Evolutionary conservation across 2,113 vertebrate genomes (phyloP).

Genomic region (Strigops habroptila): DNA sequence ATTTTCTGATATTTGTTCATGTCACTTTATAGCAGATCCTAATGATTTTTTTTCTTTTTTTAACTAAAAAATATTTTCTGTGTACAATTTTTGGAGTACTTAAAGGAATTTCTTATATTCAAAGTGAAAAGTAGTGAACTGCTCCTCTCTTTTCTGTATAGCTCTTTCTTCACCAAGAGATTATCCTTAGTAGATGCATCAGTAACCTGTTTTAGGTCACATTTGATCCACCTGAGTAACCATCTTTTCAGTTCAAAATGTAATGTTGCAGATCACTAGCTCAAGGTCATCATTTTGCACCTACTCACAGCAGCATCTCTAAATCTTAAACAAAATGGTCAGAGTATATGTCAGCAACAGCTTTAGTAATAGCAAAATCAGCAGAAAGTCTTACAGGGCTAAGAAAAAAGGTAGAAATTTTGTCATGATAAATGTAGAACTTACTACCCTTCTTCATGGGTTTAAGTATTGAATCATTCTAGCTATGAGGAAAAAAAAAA

Average conservation of each 20-base stretch:
- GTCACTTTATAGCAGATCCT: not conserved
- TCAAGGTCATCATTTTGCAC: slow-evolving; percentile 47
- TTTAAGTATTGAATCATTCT: not conserved
- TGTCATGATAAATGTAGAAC: not conserved
- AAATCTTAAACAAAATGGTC: slow-evolving; percentile 18
- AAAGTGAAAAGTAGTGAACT: not conserved
- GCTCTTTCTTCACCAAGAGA: not conserved
- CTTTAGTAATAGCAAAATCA: slow-evolving; percentile 26
- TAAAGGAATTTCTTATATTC: not conserved
- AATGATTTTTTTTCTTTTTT: not conserved
- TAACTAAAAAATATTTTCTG: not conserved
- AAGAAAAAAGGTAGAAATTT: not conserved
- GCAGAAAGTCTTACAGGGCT: not conserved
- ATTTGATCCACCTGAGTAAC: slow-evolving; percentile 35
- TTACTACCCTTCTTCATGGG: not conserved
- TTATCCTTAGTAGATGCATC: slow-evolving; percentile 9
- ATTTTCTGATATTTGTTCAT: not conserved
- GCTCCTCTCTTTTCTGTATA: not conserved
- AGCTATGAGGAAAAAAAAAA: not conserved
- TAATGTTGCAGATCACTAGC: slow-evolving; percentile 41
- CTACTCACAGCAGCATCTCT: slow-evolving; percentile 35
- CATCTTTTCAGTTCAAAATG: slow-evolving; percentile 35
- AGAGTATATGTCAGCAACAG: not conserved
- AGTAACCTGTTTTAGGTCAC: slow-evolving; percentile 41
- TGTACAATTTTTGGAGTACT: not conserved